phyloP scores from a whole-genome alignment of 2,888 invertebrate genomes.

The Elaeidobius kamerunicus region DNA sequence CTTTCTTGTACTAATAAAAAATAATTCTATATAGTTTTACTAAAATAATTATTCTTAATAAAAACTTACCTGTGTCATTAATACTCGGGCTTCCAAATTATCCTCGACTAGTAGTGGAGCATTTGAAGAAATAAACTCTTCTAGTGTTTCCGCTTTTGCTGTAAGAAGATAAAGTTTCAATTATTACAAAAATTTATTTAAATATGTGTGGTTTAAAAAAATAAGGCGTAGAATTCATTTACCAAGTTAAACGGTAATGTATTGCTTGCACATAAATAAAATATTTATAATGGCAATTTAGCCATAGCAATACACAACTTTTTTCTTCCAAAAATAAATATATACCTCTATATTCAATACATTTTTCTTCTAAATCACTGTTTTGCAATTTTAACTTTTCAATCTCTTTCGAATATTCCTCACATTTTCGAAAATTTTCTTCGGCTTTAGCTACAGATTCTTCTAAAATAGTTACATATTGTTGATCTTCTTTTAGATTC shows the following conservation, averaged over 20 bases:
- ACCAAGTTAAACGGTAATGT: too few relatives aligned
- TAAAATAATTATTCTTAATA: slow-evolving; percentile 5
- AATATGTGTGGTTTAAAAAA: not conserved
- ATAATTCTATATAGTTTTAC: too few relatives aligned
- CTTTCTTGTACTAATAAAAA: too few relatives aligned
- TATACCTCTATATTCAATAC: slow-evolving; percentile 32
- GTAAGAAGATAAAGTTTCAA: not conserved
- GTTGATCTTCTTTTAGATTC: slow-evolving; percentile 30
- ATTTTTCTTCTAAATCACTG: slow-evolving; percentile 34
- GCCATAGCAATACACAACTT: too few relatives aligned
- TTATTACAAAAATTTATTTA: slow-evolving; percentile 1
- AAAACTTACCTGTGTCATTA: slow-evolving; percentile 31
- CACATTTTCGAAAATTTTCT: slow-evolving; percentile 30
- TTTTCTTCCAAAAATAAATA: too few relatives aligned
- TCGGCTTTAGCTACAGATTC: slow-evolving; percentile 30
- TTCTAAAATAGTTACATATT: slow-evolving; percentile 24
- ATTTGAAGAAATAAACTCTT: slow-evolving; percentile 25
- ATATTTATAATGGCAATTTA: too few relatives aligned
- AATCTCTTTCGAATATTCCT: slow-evolving; percentile 30
- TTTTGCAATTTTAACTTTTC: slow-evolving; percentile 32
- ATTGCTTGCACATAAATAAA: not conserved
- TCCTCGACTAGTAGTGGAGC: slow-evolving; percentile 17
- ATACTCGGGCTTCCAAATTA: slow-evolving; percentile 26
- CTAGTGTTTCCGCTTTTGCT: slow-evolving; percentile 34
- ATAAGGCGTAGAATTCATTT: too few relatives aligned